These are phyloP conservation scores for Scaptomyza cyrtandrae DNA, from an alignment of 2,888 invertebrate genomes.

Conservation along the genomic window DNA sequence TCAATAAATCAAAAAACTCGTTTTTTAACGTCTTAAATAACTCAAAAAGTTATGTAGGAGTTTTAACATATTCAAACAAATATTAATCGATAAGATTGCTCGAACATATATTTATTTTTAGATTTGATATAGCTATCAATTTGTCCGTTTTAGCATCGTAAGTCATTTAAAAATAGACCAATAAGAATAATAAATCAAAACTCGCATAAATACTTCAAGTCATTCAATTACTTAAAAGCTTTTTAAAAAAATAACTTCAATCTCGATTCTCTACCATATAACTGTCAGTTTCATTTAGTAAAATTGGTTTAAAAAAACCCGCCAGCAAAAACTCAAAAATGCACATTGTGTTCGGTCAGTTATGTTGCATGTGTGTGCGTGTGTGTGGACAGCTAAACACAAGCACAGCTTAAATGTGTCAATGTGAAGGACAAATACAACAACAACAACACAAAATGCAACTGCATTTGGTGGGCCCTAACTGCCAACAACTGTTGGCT, in stretches of 20 bases:
- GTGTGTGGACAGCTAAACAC: conserved; percentile 26
- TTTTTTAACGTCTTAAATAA: too few species aligned
- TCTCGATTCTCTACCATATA: background rate
- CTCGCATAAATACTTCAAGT: background rate
- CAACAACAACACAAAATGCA: conserved; percentile 11
- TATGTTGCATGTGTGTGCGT: conserved; percentile 44
- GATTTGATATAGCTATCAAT: too few species aligned
- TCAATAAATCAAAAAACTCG: too few species aligned
- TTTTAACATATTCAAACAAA: too few species aligned
- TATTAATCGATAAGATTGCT: too few species aligned
- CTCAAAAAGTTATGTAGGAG: too few species aligned
- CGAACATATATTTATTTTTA: too few species aligned
- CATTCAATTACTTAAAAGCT: background rate
- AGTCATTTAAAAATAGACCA: too few species aligned
- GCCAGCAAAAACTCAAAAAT: conserved; percentile 2
- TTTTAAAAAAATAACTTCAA: background rate
- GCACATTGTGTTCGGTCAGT: conserved; percentile 63
- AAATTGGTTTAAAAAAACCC: background rate
- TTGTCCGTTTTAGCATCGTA: too few species aligned
- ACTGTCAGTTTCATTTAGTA: background rate
- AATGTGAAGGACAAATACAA: conserved; percentile 64
- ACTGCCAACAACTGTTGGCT: conserved; percentile 44
- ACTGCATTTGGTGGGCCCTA: conserved; percentile 32
- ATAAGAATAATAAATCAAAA: background rate
- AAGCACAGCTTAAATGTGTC: conserved; percentile 62